A percentile compares a stretch with the other conserved stretches of the same genome.
phyloP scores from a whole-genome alignment of 2,888 invertebrate species.

The Entomobrya multifasciata region DNA sequence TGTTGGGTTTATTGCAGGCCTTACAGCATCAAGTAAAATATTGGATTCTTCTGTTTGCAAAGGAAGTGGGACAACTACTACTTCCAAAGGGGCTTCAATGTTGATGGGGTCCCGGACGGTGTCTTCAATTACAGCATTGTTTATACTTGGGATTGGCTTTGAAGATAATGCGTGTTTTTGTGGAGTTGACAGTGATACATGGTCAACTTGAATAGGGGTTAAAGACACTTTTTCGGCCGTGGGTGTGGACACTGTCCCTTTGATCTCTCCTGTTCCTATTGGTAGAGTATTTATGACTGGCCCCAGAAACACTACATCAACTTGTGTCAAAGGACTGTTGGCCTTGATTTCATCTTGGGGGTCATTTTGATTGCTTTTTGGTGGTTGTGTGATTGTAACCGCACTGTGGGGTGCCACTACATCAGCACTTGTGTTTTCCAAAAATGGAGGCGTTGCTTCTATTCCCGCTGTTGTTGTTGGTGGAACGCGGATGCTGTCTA shows the following conservation, averaged over 20 bases:
- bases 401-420: neutral
- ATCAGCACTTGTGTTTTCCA: neutral
- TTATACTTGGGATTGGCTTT: constrained; percentile 4
- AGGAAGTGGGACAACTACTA: constrained; percentile 4
- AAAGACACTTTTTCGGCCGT: neutral
- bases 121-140: neutral
- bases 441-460: neutral
- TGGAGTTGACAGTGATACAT: neutral
- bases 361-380: constrained; percentile 4
- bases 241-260: constrained; percentile 24
- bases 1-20: neutral
- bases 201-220: neutral
- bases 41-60: neutral
- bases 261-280: neutral
- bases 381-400: neutral
- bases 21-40: neutral
- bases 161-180: neutral
- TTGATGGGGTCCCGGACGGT: neutral
- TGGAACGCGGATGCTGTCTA: neutral
- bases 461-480: neutral
- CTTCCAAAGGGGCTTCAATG: neutral
- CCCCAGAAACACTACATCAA: neutral
- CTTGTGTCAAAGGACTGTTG: neutral
- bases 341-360: constrained; percentile 19
- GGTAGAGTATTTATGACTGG: neutral